Conservation (phyloP, 2,888 invertebrate genomes). For the Sceliomorpha sp. region DNA sequence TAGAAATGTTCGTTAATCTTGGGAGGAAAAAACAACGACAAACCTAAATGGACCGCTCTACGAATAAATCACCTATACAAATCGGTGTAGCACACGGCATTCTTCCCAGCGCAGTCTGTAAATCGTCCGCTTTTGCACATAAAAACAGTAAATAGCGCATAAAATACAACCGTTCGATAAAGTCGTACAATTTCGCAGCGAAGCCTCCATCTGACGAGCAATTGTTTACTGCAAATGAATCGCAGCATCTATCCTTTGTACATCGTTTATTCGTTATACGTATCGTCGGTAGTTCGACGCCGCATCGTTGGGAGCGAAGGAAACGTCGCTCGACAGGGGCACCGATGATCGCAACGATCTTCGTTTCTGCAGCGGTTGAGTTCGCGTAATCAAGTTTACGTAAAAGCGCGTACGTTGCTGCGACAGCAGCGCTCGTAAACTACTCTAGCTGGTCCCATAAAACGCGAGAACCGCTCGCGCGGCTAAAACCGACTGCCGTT, state of each 20-base stretch:
- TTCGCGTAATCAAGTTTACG: slow-evolving; percentile 59
- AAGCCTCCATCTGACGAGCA: background rate
- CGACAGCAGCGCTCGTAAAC: slow-evolving; percentile 60
- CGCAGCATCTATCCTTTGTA: background rate
- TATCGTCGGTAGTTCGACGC: background rate
- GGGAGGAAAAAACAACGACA: no score
- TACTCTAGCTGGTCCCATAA: slow-evolving; percentile 52
- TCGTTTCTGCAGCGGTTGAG: slow-evolving; percentile 39
- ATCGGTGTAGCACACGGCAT: no score
- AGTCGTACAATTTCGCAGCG: background rate
- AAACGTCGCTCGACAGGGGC: background rate
- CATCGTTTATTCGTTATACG: background rate
- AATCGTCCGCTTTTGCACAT: no score
- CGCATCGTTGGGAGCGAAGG: slow-evolving; percentile 1
- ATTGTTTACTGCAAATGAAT: slow-evolving; percentile 6
- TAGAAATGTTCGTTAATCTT: no score
- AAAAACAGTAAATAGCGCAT: background rate
- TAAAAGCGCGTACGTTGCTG: slow-evolving; percentile 43
- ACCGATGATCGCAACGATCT: background rate
- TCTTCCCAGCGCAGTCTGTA: no score
- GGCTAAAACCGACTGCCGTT: slow-evolving; percentile 8
- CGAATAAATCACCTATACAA: no score
- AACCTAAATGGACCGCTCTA: no score
- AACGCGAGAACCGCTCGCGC: slow-evolving; percentile 35
- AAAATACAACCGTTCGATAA: slow-evolving; percentile 1